Conservation (phyloP, 2,888 invertebrate genomes). For the Melanostoma scalare region DNA sequence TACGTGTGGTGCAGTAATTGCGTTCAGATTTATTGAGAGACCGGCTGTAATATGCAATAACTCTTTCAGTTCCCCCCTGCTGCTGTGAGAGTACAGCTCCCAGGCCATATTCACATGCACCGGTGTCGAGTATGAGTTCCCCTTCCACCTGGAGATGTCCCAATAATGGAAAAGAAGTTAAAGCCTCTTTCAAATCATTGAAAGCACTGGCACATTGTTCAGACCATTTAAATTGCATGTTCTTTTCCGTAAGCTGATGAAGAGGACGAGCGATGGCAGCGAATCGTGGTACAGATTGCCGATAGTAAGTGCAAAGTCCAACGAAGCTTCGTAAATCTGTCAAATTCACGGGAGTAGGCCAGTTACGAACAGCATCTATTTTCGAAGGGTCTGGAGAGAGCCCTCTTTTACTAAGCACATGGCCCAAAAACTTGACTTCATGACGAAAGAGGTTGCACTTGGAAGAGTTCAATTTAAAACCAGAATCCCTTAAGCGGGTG, state of each 20-base stretch:
- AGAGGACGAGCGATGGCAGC: slow-evolving; percentile 20
- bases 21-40: slow-evolving; percentile 12
- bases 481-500: slow-evolving; percentile 2
- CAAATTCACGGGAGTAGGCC: slow-evolving; percentile 14
- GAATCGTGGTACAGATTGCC: slow-evolving; percentile 35
- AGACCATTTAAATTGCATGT: slow-evolving; percentile 6
- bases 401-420: slow-evolving; percentile 12
- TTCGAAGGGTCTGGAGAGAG: slow-evolving; percentile 10
- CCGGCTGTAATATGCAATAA: too few species aligned
- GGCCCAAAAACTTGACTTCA: slow-evolving; percentile 24
- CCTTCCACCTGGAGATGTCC: too few species aligned
- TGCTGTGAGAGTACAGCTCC: slow-evolving; percentile 4
- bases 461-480: slow-evolving; percentile 25
- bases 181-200: too few species aligned
- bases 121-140: too few species aligned
- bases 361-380: slow-evolving; percentile 19
- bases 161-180: too few species aligned
- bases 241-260: slow-evolving; percentile 38
- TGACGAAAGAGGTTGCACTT: slow-evolving; percentile 23
- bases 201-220: too few species aligned
- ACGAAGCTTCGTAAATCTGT: slow-evolving; percentile 30
- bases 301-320: slow-evolving; percentile 37
- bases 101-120: slow-evolving; percentile 16
- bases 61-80: too few species aligned
- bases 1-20: slow-evolving; percentile 32